Evolutionary conservation across 2,113 vertebrate genomes (phyloP).

Genomic region (Hyla sarda): DNA sequence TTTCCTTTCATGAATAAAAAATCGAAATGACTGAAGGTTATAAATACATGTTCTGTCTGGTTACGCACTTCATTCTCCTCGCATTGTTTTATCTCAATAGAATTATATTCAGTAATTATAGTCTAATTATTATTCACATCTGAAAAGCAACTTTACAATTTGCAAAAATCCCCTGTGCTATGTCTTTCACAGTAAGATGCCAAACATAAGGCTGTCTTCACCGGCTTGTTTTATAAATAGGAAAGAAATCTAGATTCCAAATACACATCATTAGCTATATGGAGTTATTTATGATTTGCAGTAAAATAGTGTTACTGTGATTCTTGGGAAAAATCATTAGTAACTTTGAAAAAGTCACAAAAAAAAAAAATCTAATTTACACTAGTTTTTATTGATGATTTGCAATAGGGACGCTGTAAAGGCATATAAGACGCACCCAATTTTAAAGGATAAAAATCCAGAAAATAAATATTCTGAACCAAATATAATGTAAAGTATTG

Average conservation of each 20-base stretch:
- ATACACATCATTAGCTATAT: neutral
- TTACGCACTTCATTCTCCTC: slow-evolving; percentile 9
- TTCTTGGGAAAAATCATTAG: neutral
- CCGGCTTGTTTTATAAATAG: neutral
- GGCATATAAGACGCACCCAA: no score
- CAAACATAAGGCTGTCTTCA: neutral
- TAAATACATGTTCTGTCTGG: slow-evolving; percentile 40
- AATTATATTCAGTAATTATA: slow-evolving; percentile 36
- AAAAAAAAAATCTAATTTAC: neutral
- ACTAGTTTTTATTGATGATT: neutral
- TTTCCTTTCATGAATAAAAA: slow-evolving; percentile 22
- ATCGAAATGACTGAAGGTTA: slow-evolving; percentile 8
- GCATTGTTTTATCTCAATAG: slow-evolving; percentile 52
- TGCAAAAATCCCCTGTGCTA: neutral
- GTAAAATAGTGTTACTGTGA: neutral
- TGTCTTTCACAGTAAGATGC: slow-evolving; percentile 18
- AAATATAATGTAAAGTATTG: no score
- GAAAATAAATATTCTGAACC: no score
- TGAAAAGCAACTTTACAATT: slow-evolving; percentile 11
- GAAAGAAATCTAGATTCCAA: neutral
- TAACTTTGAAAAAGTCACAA: neutral
- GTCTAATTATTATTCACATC: slow-evolving; percentile 55
- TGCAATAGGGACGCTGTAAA: no score
- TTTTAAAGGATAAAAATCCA: no score
- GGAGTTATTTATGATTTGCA: neutral